Evolutionary conservation across 2,888 invertebrate genomes (phyloP), one percentile per base, ranked within the genome.

Genomic region (Macrosoma leucophasiata): DNA sequence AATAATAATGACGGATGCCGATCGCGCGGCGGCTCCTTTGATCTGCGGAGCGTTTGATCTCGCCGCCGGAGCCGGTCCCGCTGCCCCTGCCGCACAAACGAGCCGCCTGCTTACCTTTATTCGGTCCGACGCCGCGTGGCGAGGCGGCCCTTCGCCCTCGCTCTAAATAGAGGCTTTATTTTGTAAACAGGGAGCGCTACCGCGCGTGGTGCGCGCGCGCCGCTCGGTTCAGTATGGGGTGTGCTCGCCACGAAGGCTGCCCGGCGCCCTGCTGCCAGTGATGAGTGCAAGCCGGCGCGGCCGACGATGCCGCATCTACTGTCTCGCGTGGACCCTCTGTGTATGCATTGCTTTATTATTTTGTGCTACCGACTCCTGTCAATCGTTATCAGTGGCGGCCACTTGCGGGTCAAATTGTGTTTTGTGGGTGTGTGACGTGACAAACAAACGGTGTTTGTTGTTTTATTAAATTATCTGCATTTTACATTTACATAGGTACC

Each of bases 1-100:
- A 84, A 82, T 84, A 84, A 84, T 84, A 84, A 84, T 84, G 82
- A 84, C 82, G 82, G 82, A 82, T 82, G 82, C 82, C 82, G 82
- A 84, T 84, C 82, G 82, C 82, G 81, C 77, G 73, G 81, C 82
- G 82, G 82, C 73, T 54, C 74, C 79, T 82, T 84, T 84, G 82
- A 84, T 84, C 82, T 72, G 73, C 66, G 68, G 64, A 62, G 67
- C 78, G 60, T 82, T 84, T 82, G 82, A 84, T 84, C 76, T 82
- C 63, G 69, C 82, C 79, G 81, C 71, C 74, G 63, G 68, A 74
- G 76, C 78, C 77, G 77, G 78, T 74, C 76, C 65, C 73, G 66
- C 71, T 70, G 77, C 77, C 75, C 75, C 77, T 71, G 70, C 72
- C 69, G 62, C 75, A 76, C 78, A 82, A 81, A 79, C 78, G 78